Percentiles rank a stretch among this genome's conserved stretches.
These are phyloP conservation scores for Drosophila longiperda DNA, from an alignment of 2,888 invertebrate genomes.

Conservation along the genomic window DNA sequence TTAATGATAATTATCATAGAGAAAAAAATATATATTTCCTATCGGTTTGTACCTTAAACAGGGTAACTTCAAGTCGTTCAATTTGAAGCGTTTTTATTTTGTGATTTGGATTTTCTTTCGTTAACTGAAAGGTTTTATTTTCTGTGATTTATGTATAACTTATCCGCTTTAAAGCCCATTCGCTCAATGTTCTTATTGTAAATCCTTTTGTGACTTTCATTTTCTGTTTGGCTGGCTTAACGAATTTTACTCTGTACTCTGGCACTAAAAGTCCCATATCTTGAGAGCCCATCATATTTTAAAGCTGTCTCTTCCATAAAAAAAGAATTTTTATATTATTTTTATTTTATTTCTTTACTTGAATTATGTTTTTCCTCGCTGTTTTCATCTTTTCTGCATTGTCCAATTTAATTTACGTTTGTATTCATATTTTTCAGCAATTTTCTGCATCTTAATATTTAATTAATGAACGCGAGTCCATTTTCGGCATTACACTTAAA, in stretches of 20 bases:
- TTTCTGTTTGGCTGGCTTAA: conserved; percentile 12
- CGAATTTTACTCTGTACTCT: conserved; percentile 29
- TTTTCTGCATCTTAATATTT: neutral
- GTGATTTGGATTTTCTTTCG: conserved; percentile 1
- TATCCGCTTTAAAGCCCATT: conserved; percentile 22
- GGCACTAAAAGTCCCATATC: conserved; percentile 14
- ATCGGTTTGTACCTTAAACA: neutral
- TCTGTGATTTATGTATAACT: conserved; percentile 48
- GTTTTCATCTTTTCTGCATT: neutral
- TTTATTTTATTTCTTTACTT: neutral
- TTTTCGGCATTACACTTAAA: conserved; percentile 7
- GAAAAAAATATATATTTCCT: neutral
- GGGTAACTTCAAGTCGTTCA: conserved; percentile 7
- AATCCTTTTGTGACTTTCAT: conserved; percentile 47
- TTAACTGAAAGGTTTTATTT: conserved; percentile 34
- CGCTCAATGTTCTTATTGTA: conserved; percentile 42
- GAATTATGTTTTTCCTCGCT: neutral
- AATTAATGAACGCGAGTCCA: conserved; percentile 16
- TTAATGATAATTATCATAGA: neutral
- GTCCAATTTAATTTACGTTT: neutral
- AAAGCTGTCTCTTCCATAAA: conserved; percentile 4
- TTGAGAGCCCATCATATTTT: conserved; percentile 6
- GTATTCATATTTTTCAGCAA: neutral
- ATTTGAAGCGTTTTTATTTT: neutral
- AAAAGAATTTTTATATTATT: neutral